Base-by-base conservation (phyloP, 2,797 vertebrate genomes). In the Chelidonichthys spinosus region DNA sequence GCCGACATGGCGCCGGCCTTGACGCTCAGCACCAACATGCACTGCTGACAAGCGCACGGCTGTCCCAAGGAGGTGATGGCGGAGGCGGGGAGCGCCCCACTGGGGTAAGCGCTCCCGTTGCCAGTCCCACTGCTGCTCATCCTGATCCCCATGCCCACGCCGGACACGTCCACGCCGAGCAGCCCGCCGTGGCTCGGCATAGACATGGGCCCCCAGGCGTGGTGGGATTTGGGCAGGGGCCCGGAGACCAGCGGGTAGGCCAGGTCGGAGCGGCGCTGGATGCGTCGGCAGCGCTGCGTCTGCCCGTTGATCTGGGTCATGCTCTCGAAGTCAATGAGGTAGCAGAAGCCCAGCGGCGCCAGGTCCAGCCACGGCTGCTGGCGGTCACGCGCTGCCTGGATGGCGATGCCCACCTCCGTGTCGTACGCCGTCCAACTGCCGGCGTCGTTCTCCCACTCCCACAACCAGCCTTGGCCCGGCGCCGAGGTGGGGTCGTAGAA, bases 221-320 rank as follows among this genome's bases (percentile, higher is more conserved):
- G 94, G 66, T 95, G 94, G 5, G 93, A 92, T 63, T 93, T 94
- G 43, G 94, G 94, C 72, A 95, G 83, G 15, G 95, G 91, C 63
- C 96, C 95, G 0, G 96, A 95, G 67, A 97, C 96, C 70, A 97
- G 90, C 0, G 97, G 98, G 86, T 98, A 99, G 33, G 98, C 92
- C 82, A 97, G 90, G 85, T 98, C 98, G 0, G 96, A 95, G 36
- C 97, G 96, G 2, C 96, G 95, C 82, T 97, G 97, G 52, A 99
- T 92, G 0, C 97, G 96, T 42, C 97, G 93, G 78, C 97, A 97
- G 81, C 96, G 96, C 72, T 97, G 97, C 3, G 97, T 98, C 93
- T 98, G 97, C 76, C 97, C 94, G 87, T 99, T 97, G 90, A 99
- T 97, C 93, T 99, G 97, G 56, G 96, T 97, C 98, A 99, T 99